Percentiles rank a stretch among this genome's conserved stretches.
Evolutionary conservation across 2,113 vertebrate species (phyloP).

Genomic region (Bostrychus sinensis): DNA sequence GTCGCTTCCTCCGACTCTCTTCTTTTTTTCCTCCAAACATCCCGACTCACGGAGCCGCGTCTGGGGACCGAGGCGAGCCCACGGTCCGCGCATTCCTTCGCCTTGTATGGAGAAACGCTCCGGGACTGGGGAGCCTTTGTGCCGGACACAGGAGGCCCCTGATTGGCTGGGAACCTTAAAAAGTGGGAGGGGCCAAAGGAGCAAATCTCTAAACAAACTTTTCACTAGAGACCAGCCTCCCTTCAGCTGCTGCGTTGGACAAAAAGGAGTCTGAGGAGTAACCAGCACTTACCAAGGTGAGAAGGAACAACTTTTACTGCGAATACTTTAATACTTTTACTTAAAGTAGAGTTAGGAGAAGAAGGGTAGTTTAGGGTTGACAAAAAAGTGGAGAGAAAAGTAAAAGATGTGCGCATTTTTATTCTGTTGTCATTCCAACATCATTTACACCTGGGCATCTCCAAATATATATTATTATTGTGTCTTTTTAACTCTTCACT

Average conservation of each 20-base stretch:
- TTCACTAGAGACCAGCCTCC: conserved; percentile 67
- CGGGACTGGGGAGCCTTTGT: conserved; percentile 73
- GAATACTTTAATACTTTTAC: too few species aligned
- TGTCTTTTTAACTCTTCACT: too few species aligned
- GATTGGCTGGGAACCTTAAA: conserved; percentile 74
- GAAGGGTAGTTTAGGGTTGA: not conserved
- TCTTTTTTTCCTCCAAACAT: conserved; percentile 70
- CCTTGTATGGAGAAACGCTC: conserved; percentile 88
- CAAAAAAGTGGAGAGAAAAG: too few species aligned
- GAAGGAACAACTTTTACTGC: conserved; percentile 29
- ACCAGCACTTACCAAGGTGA: conserved; percentile 72
- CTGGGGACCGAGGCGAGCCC: conserved; percentile 26
- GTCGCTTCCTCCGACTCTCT: conserved; percentile 65
- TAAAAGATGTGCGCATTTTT: too few species aligned
- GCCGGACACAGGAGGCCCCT: conserved; percentile 32
- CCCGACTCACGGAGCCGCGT: conserved; percentile 64
- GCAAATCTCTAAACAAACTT: conserved; percentile 81
- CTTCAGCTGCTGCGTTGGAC: conserved; percentile 69
- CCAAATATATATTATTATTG: too few species aligned
- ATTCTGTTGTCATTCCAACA: too few species aligned
- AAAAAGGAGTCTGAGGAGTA: conserved; percentile 61
- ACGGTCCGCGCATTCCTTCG: conserved; percentile 82
- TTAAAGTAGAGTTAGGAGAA: too few species aligned
- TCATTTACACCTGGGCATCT: too few species aligned
- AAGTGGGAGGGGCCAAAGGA: conserved; percentile 53